Conservation (phyloP, 2,888 invertebrate genomes). For the Oligia strigilis region DNA sequence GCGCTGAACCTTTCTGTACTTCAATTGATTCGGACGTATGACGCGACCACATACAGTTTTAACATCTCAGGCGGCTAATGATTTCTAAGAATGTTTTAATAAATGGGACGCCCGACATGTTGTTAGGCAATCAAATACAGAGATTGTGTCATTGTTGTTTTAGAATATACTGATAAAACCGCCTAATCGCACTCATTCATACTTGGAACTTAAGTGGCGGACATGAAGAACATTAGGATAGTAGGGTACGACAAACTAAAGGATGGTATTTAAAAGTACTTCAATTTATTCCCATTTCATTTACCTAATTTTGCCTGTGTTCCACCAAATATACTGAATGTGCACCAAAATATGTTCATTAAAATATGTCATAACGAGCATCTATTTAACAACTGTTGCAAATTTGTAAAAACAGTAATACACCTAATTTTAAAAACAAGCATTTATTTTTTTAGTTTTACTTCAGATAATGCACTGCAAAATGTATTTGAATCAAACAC, state of each 20-base stretch:
- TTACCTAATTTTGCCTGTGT: too few species aligned
- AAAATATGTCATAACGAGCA: too few species aligned
- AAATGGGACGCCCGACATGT: conserved; percentile 66
- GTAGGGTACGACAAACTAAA: not conserved
- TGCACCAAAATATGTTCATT: too few species aligned
- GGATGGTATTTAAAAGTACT: too few species aligned
- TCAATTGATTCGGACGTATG: conserved; percentile 48
- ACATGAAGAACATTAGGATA: conserved; percentile 10
- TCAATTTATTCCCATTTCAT: too few species aligned
- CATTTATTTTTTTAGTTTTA: too few species aligned
- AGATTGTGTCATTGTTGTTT: conserved; percentile 68
- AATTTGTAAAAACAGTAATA: too few species aligned
- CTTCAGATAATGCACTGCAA: too few species aligned
- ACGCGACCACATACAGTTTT: conserved; percentile 27
- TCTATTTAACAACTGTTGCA: too few species aligned
- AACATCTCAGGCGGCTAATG: conserved; percentile 51
- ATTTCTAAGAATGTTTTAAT: conserved; percentile 70
- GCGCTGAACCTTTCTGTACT: conserved; percentile 7
- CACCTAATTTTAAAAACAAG: too few species aligned
- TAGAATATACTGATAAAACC: conserved; percentile 51
- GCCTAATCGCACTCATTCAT: conserved; percentile 49
- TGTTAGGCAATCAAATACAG: conserved; percentile 66
- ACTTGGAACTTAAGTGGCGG: conserved; percentile 27
- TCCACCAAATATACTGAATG: too few species aligned
- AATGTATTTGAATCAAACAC: too few species aligned